These are phyloP conservation scores for Neoaliturus tenellus DNA, from an alignment of 2,888 invertebrate species.

Conservation along the genomic window DNA sequence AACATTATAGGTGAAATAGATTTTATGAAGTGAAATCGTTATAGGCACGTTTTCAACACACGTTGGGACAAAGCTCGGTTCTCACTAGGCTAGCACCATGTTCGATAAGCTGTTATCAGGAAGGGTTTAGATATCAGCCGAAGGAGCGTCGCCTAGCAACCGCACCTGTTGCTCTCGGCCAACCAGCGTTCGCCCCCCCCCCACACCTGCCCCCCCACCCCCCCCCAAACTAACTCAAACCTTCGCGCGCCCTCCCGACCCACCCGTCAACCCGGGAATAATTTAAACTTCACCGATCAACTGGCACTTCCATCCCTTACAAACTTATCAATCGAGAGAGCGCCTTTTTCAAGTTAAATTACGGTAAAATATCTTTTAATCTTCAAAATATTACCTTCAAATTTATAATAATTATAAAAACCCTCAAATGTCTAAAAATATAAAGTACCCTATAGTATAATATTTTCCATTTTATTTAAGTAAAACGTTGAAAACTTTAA, in stretches of 20 bases:
- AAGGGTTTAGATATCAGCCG: slow-evolving; percentile 11
- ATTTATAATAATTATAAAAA: no score
- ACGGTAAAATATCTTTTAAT: no score
- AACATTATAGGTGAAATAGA: no score
- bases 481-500: no score
- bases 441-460: no score
- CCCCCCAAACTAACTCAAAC: no score
- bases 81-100: background rate
- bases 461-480: no score
- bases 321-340: background rate
- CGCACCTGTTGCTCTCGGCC: slow-evolving; percentile 35
- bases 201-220: background rate
- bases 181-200: background rate
- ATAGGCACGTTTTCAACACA: no score
- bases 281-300: slow-evolving; percentile 29
- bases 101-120: slow-evolving; percentile 22
- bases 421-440: no score
- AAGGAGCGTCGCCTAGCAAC: slow-evolving; percentile 15
- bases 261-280: slow-evolving; percentile 5
- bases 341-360: no score
- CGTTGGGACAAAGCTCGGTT: background rate
- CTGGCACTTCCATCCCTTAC: background rate
- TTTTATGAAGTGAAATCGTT: no score
- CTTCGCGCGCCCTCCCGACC: background rate
- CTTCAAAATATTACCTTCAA: no score